Base-by-base conservation (phyloP, 2,888 invertebrate species). In the Zaprionus obscuricornis region DNA sequence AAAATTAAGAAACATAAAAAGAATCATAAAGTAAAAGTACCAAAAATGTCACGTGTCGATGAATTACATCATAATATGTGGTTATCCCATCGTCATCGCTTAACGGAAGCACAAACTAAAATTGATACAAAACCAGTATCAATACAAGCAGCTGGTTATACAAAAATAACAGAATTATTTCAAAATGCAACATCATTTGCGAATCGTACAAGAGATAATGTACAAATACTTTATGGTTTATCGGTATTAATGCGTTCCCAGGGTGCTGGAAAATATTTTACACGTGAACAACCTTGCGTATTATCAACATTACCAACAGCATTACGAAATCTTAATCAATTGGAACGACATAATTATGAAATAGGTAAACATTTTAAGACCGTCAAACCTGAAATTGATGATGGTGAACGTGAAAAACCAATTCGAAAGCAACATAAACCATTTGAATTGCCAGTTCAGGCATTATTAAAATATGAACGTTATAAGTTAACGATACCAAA, bases 141-240 rank as follows among this genome's bases (percentile, higher is more conserved):
- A 0, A 56, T 68, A 2, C 65, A 79, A 3, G 57, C 84, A 0
- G 62, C 51, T 0, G 81, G 77, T 0, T 8, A 59, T 11, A 75
- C 81, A 0, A 74, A 75, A 0, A 46, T 73, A 0, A 57, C 68
- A 26, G 5, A 5, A 0, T 10, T 82, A 10, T 57, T 70, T 0
- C 70, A 67, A 0, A 68, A 81, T 33, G 81, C 84, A 0, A n/a
- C 27, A 1, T 20, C 16, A 1, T 84, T 62, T 5, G 73, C 81
- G 84, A 3, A 6, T 0, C 75, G 77, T 2, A 84, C 81, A 14
- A 67, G 33, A 33, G 66, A 62, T 0, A 82, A 82, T 22, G 67
- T 82, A 1, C 73, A 71, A 2, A 29, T 81, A 37, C 42, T 74
- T 13, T 4, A 59, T 3, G 49, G 22, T 0, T 14, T 74, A 7